phyloP scores from a whole-genome alignment of 2,888 invertebrate genomes.

The Drosophila sordidapex region DNA sequence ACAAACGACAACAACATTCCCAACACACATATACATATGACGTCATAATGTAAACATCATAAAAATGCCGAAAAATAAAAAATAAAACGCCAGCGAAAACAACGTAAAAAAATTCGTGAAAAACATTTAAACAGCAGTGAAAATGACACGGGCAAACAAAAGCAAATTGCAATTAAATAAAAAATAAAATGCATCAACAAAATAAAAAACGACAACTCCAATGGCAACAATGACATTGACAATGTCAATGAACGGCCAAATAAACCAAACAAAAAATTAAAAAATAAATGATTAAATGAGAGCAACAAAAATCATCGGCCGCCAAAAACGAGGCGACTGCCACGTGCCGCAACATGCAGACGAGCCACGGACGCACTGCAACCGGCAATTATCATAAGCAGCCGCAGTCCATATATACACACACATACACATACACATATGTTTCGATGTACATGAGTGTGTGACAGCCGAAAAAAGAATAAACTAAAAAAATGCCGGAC shows the following conservation, averaged over 20 bases:
- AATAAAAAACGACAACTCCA: conserved; percentile 57
- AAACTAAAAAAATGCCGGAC: conserved; percentile 67
- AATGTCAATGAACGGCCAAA: conserved; percentile 79
- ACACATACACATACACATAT: conserved; percentile 1
- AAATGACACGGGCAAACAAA: conserved; percentile 66
- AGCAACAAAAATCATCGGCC: conserved; percentile 43
- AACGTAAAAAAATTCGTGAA: conserved; percentile 38
- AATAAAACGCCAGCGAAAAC: conserved; percentile 28
- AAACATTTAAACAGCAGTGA: conserved; percentile 59
- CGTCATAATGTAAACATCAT: conserved; percentile 80
- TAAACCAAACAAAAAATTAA: conserved; percentile 31
- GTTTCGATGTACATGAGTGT: conserved; percentile 17
- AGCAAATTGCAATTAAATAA: conserved; percentile 77
- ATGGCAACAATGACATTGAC: conserved; percentile 79
- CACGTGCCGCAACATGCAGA: conserved; percentile 63
- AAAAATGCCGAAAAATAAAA: conserved; percentile 64
- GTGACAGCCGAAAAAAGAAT: conserved; percentile 65
- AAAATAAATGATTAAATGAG: conserved; percentile 24
- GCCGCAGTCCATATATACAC: conserved; percentile 57
- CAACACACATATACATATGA: conserved; percentile 44
- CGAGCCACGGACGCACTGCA: conserved; percentile 57
- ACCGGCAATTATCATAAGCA: conserved; percentile 80
- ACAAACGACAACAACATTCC: conserved; percentile 49
- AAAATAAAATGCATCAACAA: conserved; percentile 41
- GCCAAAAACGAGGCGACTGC: conserved; percentile 49